phyloP scores from a whole-genome alignment of 2,888 invertebrate species.

The Cataglyphis livida region DNA sequence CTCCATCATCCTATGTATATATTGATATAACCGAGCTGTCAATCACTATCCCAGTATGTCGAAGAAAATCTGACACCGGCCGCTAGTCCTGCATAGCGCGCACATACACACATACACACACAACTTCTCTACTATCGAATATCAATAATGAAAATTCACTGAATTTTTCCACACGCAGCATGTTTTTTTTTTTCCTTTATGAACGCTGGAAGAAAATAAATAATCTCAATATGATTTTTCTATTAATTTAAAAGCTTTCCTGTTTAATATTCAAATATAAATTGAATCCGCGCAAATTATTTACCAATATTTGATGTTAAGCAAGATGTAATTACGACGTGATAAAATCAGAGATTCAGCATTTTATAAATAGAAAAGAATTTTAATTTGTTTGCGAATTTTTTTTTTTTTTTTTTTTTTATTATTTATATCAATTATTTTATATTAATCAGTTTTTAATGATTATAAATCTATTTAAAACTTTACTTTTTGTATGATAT shows the following conservation, averaged over 20 bases:
- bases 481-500: not conserved
- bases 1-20: not conserved
- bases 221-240: slow-evolving; percentile 10
- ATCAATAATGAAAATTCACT: slow-evolving; percentile 68
- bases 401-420: too few relatives aligned
- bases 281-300: slow-evolving; percentile 8
- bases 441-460: not conserved
- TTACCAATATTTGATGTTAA: slow-evolving; percentile 13
- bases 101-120: too few relatives aligned
- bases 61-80: not conserved
- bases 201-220: slow-evolving; percentile 8
- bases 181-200: slow-evolving; percentile 29
- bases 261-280: not conserved
- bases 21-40: slow-evolving; percentile 2
- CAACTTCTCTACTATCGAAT: slow-evolving; percentile 55
- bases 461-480: not conserved
- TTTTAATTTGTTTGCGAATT: not conserved
- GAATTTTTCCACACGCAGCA: slow-evolving; percentile 42
- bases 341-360: not conserved
- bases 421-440: not conserved
- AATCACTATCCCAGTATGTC: not conserved
- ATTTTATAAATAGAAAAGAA: not conserved
- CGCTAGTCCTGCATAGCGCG: not conserved
- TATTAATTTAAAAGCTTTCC: slow-evolving; percentile 7
- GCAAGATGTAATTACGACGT: not conserved